Evolutionary conservation across 2,888 invertebrate species (phyloP).

Genomic region (Sericinus montela): DNA sequence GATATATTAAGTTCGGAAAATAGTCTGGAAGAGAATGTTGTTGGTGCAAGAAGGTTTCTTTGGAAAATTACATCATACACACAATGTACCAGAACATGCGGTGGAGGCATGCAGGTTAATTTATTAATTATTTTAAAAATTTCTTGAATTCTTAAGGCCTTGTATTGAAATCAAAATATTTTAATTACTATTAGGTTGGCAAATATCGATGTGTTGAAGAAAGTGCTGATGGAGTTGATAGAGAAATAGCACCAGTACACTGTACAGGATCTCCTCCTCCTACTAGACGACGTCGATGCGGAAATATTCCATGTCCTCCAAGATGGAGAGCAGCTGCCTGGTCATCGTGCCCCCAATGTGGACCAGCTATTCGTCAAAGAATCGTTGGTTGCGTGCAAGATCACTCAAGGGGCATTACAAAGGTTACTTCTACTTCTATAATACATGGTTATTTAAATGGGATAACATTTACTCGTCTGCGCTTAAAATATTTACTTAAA

Average conservation of each 20-base stretch:
- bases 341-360: slow-evolving; percentile 89
- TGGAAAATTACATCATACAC: slow-evolving; percentile 91
- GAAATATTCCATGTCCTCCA: slow-evolving; percentile 88
- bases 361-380: slow-evolving; percentile 85
- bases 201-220: slow-evolving; percentile 85
- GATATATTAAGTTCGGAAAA: slow-evolving; percentile 38
- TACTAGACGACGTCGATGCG: slow-evolving; percentile 81
- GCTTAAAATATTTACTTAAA: too few species aligned
- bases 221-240: slow-evolving; percentile 79
- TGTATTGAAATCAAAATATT: not conserved
- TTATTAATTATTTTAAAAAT: not conserved
- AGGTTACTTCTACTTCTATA: too few species aligned
- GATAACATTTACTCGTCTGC: too few species aligned
- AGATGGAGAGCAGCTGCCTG: slow-evolving; percentile 90
- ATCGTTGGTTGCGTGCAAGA: slow-evolving; percentile 86
- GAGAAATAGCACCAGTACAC: slow-evolving; percentile 72
- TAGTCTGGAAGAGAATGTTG: slow-evolving; percentile 52
- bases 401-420: slow-evolving; percentile 64
- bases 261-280: slow-evolving; percentile 81
- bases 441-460: too few species aligned
- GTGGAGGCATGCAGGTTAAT: slow-evolving; percentile 84
- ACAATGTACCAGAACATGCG: slow-evolving; percentile 89
- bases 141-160: not conserved
- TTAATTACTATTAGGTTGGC: slow-evolving; percentile 75
- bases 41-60: slow-evolving; percentile 74